Conservation (phyloP, 1,140 invertebrate genomes). For the Camponotus pennsylvanicus region DNA sequence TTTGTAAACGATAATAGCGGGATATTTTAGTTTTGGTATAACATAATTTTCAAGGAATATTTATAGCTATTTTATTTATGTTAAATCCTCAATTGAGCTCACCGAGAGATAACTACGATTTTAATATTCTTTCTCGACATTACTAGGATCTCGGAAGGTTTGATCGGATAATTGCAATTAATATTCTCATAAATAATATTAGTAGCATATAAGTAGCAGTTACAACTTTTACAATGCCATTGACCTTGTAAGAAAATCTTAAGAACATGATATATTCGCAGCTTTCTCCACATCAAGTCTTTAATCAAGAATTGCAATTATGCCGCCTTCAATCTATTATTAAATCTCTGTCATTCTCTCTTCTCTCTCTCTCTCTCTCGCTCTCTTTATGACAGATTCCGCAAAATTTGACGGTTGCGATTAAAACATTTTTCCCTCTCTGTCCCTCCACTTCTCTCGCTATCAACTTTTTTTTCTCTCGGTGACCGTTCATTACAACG, state of each 20-base stretch:
- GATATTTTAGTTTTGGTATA: not conserved
- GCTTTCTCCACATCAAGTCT: not conserved
- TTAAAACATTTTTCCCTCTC: conserved; percentile 32
- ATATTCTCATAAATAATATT: conserved; percentile 38
- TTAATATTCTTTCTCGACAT: not conserved
- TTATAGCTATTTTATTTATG: conserved; percentile 6
- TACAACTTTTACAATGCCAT: conserved; percentile 4
- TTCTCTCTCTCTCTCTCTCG: not conserved
- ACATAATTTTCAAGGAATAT: conserved; percentile 15
- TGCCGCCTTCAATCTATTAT: not conserved
- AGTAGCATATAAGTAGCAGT: not conserved
- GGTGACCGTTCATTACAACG: conserved; percentile 51
- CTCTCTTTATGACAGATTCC: not conserved
- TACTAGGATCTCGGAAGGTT: not conserved
- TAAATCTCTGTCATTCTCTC: not conserved
- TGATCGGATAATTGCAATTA: conserved; percentile 1
- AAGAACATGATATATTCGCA: not conserved
- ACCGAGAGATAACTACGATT: not conserved
- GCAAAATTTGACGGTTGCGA: conserved; percentile 46
- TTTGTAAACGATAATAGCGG: not conserved
- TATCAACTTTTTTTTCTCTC: conserved; percentile 27
- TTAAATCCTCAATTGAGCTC: not conserved
- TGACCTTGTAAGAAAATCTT: not conserved
- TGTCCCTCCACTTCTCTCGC: conserved; percentile 18
- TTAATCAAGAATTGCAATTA: conserved; percentile 1